phyloP scores from a whole-genome alignment of 2,113 vertebrate species.

The Phyllostomus discolor region DNA sequence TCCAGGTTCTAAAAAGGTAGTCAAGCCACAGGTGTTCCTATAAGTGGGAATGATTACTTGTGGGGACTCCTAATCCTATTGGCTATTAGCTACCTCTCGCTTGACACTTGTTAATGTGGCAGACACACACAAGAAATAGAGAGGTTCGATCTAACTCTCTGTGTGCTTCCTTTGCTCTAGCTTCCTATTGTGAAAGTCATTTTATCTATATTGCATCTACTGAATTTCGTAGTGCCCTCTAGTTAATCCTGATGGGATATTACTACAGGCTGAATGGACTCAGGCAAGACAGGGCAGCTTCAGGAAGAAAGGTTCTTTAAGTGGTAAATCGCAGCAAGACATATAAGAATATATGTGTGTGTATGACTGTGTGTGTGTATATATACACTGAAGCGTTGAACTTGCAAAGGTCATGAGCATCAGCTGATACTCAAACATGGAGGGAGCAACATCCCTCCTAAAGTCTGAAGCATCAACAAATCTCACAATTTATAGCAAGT shows the following conservation, averaged over 20 bases:
- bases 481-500: not conserved
- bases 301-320: constrained; percentile 6
- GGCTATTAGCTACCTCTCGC: not conserved
- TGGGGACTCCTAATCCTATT: not conserved
- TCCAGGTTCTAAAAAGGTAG: not conserved
- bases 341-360: not conserved
- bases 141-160: fast-evolving
- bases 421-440: too few species aligned
- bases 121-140: not conserved
- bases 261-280: not conserved
- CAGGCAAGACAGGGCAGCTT: not conserved
- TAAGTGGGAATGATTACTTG: fast-evolving
- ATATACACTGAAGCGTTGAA: not conserved
- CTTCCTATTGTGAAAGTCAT: not conserved
- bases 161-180: not conserved
- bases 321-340: constrained; percentile 52
- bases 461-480: not conserved
- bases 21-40: not conserved
- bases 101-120: not conserved
- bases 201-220: not conserved
- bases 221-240: not conserved
- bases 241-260: constrained; percentile 17
- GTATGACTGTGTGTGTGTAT: not conserved
- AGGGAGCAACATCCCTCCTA: not conserved
- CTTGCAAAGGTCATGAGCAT: fast-evolving